Conservation (phyloP, 2,797 vertebrate genomes). For the Knipowitschia caucasica region DNA sequence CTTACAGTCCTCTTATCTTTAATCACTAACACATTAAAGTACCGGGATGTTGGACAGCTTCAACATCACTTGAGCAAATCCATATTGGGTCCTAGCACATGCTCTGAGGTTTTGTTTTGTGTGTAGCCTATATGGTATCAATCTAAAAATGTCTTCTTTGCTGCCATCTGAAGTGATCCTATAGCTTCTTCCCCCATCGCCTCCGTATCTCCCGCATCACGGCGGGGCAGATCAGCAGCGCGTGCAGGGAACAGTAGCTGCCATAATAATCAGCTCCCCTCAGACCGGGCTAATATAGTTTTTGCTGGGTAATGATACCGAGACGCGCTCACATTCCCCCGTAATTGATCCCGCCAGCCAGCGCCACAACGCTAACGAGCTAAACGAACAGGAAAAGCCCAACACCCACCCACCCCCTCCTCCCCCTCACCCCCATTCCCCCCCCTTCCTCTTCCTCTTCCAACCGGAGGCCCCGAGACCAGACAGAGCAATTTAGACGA, state of each 20-base stretch:
- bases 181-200: slow-evolving; percentile 49
- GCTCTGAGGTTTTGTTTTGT: slow-evolving; percentile 15
- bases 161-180: slow-evolving; percentile 40
- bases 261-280: slow-evolving; percentile 65
- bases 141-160: slow-evolving; percentile 33
- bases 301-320: slow-evolving; percentile 74
- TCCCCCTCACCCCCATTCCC: background rate
- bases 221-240: slow-evolving; percentile 50
- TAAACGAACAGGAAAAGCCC: slow-evolving; percentile 75
- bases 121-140: slow-evolving; percentile 20
- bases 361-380: slow-evolving; percentile 68
- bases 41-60: too few species aligned
- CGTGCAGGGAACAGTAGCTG: slow-evolving; percentile 35
- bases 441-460: background rate
- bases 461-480: slow-evolving; percentile 51
- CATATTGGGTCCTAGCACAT: too few species aligned
- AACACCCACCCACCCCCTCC: slow-evolving; percentile 32
- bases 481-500: slow-evolving; percentile 44
- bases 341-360: slow-evolving; percentile 77
- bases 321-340: slow-evolving; percentile 67
- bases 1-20: too few species aligned
- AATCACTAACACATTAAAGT: too few species aligned
- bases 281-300: slow-evolving; percentile 72
- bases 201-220: slow-evolving; percentile 34
- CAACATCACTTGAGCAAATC: too few species aligned